Base-by-base conservation (phyloP, 2,888 invertebrate genomes). In the Adelognathus sp. region DNA sequence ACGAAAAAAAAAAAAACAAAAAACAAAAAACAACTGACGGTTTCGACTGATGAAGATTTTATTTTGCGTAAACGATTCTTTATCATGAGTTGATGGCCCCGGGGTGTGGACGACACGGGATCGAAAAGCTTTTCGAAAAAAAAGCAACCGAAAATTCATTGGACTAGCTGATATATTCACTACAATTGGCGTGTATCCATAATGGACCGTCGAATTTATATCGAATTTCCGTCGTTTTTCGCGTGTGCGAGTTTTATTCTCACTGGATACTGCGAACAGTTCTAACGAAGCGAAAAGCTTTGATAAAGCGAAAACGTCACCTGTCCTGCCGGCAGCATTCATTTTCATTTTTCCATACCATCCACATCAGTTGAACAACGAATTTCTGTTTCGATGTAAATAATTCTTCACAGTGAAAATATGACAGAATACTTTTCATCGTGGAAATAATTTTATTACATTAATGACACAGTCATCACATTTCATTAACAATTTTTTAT, bases 121-220 rank as follows among this genome's bases (percentile, higher is more conserved):
- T 11, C 27, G 0, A 24, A 27, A 24, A 24, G 1, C 11, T 46
- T 27, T 5, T 11, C 27, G 29, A 33, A 54, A 58, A 66, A 74
- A 52, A 44, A 7, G 9, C 4, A 24, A 50, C 50, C 50, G n/a
- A 58, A 11, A 31, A n/a, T 44, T 24, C 16, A 16, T 11, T 14
- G n/a, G 16, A 44, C 64, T 4, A 33, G 18, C 21, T n/a, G 16
- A n/a, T n/a, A 4, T 24, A 61, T 44, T 16, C 61, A 31, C 63
- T 79, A 74, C 66, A 78, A 81, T 73, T 74, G 82, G 80, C 82
- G 78, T 58, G 52, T 81, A 76, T 79, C 66, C 66, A 76, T 79
- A 81, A 82, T 70, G 54, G 52, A 52, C 75, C 70, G 69, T 69
- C 78, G 71, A 77, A 79, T 82, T 81, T 77, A n/a, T n/a, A 81